A percentile compares a stretch with the other conserved stretches of the same genome.
Conservation (phyloP, 2,113 vertebrate genomes). For the Pachypanchax playfairii region DNA sequence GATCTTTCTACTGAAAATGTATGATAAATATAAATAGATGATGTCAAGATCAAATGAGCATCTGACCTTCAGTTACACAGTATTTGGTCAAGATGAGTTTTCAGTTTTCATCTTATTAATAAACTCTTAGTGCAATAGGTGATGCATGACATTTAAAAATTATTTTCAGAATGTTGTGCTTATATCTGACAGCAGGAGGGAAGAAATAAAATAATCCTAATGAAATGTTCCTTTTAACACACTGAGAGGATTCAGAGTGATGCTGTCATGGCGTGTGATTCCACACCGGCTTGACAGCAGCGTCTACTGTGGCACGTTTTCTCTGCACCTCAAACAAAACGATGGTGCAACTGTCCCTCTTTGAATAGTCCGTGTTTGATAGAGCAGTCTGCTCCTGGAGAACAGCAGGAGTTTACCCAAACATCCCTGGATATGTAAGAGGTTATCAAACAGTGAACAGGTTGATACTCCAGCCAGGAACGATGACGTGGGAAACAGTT, state of each 20-base stretch:
- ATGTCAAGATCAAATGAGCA: too few species aligned
- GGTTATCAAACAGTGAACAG: constrained; percentile 24
- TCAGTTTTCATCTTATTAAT: too few species aligned
- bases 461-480: constrained; percentile 4
- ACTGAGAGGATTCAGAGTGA: too few species aligned
- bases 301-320: not conserved
- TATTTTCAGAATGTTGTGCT: not conserved
- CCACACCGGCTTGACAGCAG: too few species aligned
- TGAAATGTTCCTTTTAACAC: too few species aligned
- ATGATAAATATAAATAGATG: too few species aligned
- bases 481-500: constrained; percentile 18
- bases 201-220: not conserved
- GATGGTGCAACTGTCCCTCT: not conserved
- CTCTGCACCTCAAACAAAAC: not conserved
- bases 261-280: too few species aligned
- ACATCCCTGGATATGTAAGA: constrained; percentile 22
- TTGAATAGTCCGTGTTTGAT: not conserved
- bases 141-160: too few species aligned
- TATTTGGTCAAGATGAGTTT: too few species aligned
- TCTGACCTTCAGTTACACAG: too few species aligned
- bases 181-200: not conserved
- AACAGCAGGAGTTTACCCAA: constrained; percentile 11
- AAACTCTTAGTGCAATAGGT: too few species aligned
- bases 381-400: not conserved
- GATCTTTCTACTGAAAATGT: too few species aligned